Conservation (phyloP, 2,797 vertebrate genomes). For the Podarcis siculus region DNA sequence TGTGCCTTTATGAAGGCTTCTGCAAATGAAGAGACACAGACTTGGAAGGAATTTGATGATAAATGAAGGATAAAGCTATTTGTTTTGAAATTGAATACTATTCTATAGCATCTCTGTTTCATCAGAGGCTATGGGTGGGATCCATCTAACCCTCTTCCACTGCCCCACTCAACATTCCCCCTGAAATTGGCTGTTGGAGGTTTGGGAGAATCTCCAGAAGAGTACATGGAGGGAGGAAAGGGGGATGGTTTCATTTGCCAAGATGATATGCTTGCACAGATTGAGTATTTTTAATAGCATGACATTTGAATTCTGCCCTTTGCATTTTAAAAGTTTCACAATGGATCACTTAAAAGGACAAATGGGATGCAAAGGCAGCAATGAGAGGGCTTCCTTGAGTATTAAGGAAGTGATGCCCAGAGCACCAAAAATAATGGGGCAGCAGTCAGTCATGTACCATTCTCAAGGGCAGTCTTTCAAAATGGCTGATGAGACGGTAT, state of each 20-base stretch:
- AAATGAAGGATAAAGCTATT: neutral
- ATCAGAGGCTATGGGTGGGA: accelerated
- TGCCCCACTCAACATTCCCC: no score
- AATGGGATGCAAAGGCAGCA: neutral
- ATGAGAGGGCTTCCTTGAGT: neutral
- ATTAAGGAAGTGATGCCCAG: neutral
- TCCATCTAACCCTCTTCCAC: no score
- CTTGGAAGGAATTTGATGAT: neutral
- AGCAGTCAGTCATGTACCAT: neutral
- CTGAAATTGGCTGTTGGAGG: no score
- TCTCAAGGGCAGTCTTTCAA: neutral
- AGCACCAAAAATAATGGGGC: neutral
- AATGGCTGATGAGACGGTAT: neutral
- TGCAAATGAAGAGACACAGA: neutral
- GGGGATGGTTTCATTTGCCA: no score
- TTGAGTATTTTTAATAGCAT: no score
- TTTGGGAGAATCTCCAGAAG: no score
- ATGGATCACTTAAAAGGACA: neutral
- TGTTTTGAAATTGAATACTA: neutral
- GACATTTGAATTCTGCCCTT: no score
- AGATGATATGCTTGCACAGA: no score
- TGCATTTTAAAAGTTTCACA: neutral
- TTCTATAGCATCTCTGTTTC: neutral
- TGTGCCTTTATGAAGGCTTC: neutral
- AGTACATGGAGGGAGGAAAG: no score